Conservation (phyloP, 2,113 vertebrate genomes). For the Ciconia maguari region DNA sequence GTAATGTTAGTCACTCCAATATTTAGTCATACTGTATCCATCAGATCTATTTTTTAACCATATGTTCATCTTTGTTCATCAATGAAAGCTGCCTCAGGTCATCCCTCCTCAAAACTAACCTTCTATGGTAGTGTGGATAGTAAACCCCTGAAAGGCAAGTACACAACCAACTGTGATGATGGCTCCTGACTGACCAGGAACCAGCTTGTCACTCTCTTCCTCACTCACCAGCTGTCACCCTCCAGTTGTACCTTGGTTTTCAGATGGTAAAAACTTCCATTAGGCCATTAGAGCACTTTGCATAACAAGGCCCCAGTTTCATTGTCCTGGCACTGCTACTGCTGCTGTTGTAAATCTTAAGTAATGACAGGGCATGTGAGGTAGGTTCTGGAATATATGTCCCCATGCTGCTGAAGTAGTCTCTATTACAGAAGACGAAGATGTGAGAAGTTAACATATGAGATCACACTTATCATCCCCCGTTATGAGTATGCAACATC, state of each 20-base stretch:
- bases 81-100: not conserved
- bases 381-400: not conserved
- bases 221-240: not conserved
- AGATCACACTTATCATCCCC: not conserved
- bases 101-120: not conserved
- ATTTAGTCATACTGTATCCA: not conserved
- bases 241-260: not conserved
- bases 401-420: not conserved
- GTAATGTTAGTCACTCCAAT: not conserved
- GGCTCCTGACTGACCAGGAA: not conserved
- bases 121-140: accelerated
- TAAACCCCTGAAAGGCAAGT: not conserved
- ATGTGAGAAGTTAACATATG: not conserved
- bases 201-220: not conserved
- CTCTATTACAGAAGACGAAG: not conserved
- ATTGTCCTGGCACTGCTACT: not conserved
- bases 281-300: not conserved
- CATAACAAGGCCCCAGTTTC: not conserved
- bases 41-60: not conserved
- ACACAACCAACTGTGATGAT: not conserved
- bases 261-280: not conserved
- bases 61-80: not conserved
- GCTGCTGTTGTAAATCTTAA: not conserved
- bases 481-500: not conserved
- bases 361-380: not conserved